Base-by-base conservation (phyloP, 2,797 vertebrate species). In the Lacerta viridis region DNA sequence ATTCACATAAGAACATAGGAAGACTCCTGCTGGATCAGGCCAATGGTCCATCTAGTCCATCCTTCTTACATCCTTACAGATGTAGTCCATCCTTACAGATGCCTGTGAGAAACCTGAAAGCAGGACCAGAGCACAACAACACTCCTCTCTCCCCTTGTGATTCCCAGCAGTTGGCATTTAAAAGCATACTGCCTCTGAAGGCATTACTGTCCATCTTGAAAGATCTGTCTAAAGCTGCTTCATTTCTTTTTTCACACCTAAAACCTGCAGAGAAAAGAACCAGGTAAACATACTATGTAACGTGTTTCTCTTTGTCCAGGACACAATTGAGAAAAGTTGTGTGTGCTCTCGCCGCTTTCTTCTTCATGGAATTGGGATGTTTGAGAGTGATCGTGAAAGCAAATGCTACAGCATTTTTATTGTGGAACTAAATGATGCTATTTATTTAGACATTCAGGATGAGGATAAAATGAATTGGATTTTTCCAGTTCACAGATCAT, bases 381-480 rank as follows among this genome's bases (percentile, higher is more conserved):
- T 55, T 55, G 50, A 88, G 20, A 86, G 88, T 50, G 87, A 80
- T 64, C 90, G 84, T 79, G 84, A 86, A 93, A 95, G 93, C 91
- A 95, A 96, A 88, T 87, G 72, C 83, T 41, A 39, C 80, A 85
- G 78, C 69, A 90, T 84, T 92, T 85, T 92, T 85, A 89, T 77
- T 91, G 93, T 84, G 88, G 83, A 79, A 90, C 80, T 93, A 93
- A 92, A 71, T 93, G 87, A 83, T 72, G 10, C 5, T 86, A 86
- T 93, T 93, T 85, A 85, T 92, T 92, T 86, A 89, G 90, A 93
- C 50, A 83, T 81, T 91, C 84, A 92, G 36, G 69, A 75, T 50
- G 92, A 90, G 88, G 80, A 91, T 91, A n/a, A 83, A 50, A 83
- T 50, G 43, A 72, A 84, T 55, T 84, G 29, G 46, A 55, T 84